A percentile compares a stretch with the other conserved stretches of the same genome.
These are phyloP conservation scores for Nemurella pictetii DNA, from an alignment of 2,888 invertebrate genomes.

Conservation along the genomic window DNA sequence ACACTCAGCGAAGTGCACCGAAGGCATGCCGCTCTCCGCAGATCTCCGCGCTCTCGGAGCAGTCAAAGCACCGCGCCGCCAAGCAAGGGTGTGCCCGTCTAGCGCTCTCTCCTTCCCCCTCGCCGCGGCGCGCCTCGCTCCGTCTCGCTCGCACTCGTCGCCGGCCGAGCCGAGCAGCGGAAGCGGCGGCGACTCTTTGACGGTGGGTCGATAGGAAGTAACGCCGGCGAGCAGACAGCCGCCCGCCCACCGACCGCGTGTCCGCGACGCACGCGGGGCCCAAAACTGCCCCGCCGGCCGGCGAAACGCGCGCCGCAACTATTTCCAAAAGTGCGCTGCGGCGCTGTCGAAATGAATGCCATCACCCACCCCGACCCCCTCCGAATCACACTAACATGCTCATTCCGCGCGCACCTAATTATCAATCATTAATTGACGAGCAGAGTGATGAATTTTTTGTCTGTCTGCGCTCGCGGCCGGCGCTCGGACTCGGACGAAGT, in stretches of 20 bases:
- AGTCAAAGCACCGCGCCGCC: neutral
- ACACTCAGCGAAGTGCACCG: no score
- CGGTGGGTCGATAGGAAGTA: neutral
- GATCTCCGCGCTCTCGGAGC: no score
- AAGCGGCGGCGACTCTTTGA: no score
- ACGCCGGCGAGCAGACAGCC: neutral
- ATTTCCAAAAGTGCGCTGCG: neutral
- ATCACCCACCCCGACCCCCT: neutral
- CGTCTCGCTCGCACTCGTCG: neutral
- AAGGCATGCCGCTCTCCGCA: no score
- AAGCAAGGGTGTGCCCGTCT: neutral
- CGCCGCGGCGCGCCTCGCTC: neutral
- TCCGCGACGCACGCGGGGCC: neutral
- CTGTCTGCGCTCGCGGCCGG: neutral
- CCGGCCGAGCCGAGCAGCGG: no score
- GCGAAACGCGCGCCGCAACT: neutral
- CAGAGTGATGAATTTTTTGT: constrained; percentile 11
- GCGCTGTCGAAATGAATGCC: neutral
- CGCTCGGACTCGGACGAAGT: neutral
- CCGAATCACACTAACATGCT: no score
- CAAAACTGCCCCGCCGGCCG: neutral
- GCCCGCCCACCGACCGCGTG: neutral
- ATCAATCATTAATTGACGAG: neutral
- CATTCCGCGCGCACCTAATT: neutral
- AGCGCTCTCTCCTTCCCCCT: neutral